These are phyloP conservation scores for Drosophila repletoides DNA, from an alignment of 1,140 invertebrate genomes.

Conservation along the genomic window DNA sequence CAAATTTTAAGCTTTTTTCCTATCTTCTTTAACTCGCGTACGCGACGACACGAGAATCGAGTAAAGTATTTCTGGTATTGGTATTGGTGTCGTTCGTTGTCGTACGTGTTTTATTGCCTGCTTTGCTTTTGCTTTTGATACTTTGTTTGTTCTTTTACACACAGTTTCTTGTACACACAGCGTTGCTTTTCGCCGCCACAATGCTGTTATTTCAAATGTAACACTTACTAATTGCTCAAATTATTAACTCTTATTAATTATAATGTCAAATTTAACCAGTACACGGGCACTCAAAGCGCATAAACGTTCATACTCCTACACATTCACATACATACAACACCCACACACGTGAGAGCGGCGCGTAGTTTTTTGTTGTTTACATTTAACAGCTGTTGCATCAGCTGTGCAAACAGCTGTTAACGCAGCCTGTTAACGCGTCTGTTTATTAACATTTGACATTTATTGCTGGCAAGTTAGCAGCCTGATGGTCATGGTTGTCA, in stretches of 20 bases:
- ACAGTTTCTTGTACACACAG: constrained; percentile 63
- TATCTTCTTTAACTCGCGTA: constrained; percentile 6
- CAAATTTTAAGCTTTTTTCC: constrained; percentile 8
- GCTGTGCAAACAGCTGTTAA: constrained; percentile 38
- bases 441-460: constrained; percentile 5
- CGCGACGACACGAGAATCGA: constrained; percentile 41
- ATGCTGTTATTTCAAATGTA: constrained; percentile 19
- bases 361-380: constrained; percentile 44
- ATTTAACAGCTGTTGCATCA: constrained; percentile 38
- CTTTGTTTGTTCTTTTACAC: constrained; percentile 78
- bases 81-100: constrained; percentile 21
- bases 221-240: not conserved
- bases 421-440: constrained; percentile 9
- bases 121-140: constrained; percentile 67
- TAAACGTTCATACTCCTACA: constrained; percentile 1
- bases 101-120: constrained; percentile 56
- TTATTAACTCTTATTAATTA: constrained; percentile 1
- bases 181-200: constrained; percentile 62
- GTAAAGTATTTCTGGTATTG: constrained; percentile 28
- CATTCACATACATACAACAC: not conserved
- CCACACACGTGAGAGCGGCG: constrained; percentile 25
- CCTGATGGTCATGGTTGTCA: constrained; percentile 8
- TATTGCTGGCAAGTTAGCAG: constrained; percentile 9
- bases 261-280: constrained; percentile 15
- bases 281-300: constrained; percentile 19